A percentile compares a stretch with the other conserved stretches of the same genome.
phyloP scores from a whole-genome alignment of 30 jellyfish, hydroid and myxozoan species.

The Hydractinia symbiolongicarpus region DNA sequence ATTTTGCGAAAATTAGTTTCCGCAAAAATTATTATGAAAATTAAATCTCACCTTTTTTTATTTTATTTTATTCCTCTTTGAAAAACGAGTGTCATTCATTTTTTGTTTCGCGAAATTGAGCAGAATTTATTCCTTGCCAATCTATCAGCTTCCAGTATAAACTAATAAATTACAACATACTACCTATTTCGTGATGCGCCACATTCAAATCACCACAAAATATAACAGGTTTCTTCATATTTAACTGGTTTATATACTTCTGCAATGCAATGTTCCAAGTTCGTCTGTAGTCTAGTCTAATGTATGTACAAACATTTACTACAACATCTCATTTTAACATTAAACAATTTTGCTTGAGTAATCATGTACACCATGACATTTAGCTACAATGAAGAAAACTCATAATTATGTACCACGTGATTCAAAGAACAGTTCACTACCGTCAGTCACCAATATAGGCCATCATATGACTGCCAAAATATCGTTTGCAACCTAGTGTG shows the following conservation, averaged over 20 bases:
- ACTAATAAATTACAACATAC: background rate
- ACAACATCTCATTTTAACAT: background rate
- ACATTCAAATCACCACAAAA: conserved; percentile 97
- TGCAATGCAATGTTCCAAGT: conserved; percentile 80
- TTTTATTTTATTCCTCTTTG: too few species aligned
- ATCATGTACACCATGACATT: background rate
- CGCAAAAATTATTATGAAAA: too few species aligned
- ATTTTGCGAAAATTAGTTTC: too few species aligned
- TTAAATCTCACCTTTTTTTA: too few species aligned
- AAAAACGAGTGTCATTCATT: too few species aligned
- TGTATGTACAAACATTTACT: background rate
- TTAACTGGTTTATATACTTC: conserved; percentile 45
- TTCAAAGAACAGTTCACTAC: background rate
- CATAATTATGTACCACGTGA: background rate
- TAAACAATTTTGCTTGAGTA: background rate
- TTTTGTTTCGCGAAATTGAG: too few species aligned
- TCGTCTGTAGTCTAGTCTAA: conserved; percentile 81
- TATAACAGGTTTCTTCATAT: conserved; percentile 73
- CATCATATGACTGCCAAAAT: too few species aligned
- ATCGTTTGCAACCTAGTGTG: too few species aligned
- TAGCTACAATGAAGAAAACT: background rate
- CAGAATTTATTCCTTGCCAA: too few species aligned
- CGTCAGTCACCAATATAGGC: too few species aligned
- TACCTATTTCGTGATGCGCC: conserved; percentile 98
- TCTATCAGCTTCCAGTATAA: background rate